Evolutionary conservation across 23 tunicate species (phyloP), one percentile per base, ranked within the genome.

Genomic region (Trididemnum clinides): DNA sequence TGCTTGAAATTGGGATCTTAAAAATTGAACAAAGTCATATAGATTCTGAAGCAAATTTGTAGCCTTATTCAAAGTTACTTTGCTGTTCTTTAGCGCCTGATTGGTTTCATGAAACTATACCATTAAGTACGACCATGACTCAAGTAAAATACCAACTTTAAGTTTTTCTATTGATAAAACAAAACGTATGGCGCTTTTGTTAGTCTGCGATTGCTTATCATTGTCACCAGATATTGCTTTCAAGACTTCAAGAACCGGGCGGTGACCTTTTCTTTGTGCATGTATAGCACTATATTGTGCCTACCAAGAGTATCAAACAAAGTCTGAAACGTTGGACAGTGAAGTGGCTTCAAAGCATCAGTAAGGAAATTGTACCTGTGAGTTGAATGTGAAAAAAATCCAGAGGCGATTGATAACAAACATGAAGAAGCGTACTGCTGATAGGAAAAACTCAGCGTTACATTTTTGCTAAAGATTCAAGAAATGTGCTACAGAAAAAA

Each of bases 51-150:
- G n/a, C n/a, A n/a, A n/a, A n/a, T n/a, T 63, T 25, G 71, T 25
- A 5, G 71, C 71, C 71, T n/a, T 63, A 63, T 63, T 30, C 78
- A 71, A 71, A 30, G 78, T 71, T 7, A 71, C 29, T 71, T 71
- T 71, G 49, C 78, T 71, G 78, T 71, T 51, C 51, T 71, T 51
- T 31, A 71, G 78, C 78, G 78, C 78, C 78, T 71, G 78, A 33
- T 51, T 71, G 50, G 78, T 71, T 33, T 71, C 29, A 33, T 71
- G 78, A 33, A 71, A 71, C 7, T 51, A 51, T 71, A 23, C 51
- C 78, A 71, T 31, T 71, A 71, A 6, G 78, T 51, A 71, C 39
- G 78, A 28, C 78, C 78, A 71, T 33, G 29, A 71, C 49, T 26
- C 50, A 51, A 71, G 78, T 71, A 71, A 7, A 71, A 71, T 71